A percentile compares a stretch with the other conserved stretches of the same genome.
phyloP scores from a whole-genome alignment of 2,888 invertebrate genomes.

The Coecobrya sp. region DNA sequence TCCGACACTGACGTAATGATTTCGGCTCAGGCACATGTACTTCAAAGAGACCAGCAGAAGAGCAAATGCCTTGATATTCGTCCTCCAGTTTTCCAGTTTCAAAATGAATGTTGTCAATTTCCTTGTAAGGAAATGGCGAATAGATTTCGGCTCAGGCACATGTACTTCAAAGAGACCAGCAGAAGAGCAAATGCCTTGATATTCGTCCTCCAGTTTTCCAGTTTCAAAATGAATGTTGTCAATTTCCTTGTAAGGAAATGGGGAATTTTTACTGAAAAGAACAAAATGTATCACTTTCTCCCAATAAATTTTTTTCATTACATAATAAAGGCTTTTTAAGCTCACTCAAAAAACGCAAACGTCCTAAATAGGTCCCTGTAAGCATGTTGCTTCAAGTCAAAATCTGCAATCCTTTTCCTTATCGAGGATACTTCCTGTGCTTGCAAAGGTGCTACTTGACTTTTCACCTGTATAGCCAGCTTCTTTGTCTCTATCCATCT shows the following conservation, averaged over 20 bases:
- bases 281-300: not conserved
- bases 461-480: constrained; percentile 95
- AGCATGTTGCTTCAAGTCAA: constrained; percentile 94
- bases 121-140: constrained; percentile 95
- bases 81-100: constrained; percentile 94
- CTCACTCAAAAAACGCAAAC: constrained; percentile 88
- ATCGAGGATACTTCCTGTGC: constrained; percentile 97
- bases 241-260: constrained; percentile 89
- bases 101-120: constrained; percentile 93
- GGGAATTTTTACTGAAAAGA: constrained; percentile 92
- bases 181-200: constrained; percentile 95
- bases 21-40: constrained; percentile 98
- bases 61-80: constrained; percentile 95
- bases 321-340: not conserved
- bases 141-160: constrained; percentile 97
- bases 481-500: constrained; percentile 99
- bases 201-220: constrained; percentile 93
- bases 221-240: constrained; percentile 94
- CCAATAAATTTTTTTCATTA: too few species aligned
- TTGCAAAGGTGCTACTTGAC: constrained; percentile 97
- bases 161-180: constrained; percentile 98
- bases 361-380: constrained; percentile 94
- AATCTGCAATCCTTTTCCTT: constrained; percentile 94
- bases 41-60: constrained; percentile 97
- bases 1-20: constrained; percentile 95